Evolutionary conservation across 1,140 invertebrate genomes (phyloP).

Genomic region (Eriocheir sinensis): DNA sequence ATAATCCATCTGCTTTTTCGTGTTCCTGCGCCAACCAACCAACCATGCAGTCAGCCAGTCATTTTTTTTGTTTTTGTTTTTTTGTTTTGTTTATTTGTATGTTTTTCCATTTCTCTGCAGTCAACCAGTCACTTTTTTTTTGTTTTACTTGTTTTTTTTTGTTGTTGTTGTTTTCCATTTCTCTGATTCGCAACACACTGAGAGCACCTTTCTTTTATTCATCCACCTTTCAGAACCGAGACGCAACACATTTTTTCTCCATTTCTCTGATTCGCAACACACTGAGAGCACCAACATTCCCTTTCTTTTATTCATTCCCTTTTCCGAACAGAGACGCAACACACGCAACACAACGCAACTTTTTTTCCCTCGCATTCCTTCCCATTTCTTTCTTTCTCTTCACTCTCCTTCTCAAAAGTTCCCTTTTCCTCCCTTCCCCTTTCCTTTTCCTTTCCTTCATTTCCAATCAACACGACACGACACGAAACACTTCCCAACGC

Average conservation of each 20-base stretch:
- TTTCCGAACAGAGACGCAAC: too few species aligned
- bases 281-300: too few species aligned
- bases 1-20: not conserved
- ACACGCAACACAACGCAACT: not conserved
- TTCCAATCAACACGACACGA: not conserved
- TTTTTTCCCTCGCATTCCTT: not conserved
- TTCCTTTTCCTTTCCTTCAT: slow-evolving; percentile 6
- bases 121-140: too few species aligned
- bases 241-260: too few species aligned
- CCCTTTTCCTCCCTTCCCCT: not conserved
- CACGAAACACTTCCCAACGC: too few species aligned
- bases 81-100: not conserved
- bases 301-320: too few species aligned
- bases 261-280: too few species aligned
- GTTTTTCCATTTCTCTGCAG: not conserved
- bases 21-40: not conserved
- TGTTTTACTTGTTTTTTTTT: too few species aligned
- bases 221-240: too few species aligned
- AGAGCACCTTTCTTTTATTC: too few species aligned
- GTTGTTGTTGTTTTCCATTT: too few species aligned
- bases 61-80: not conserved
- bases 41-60: not conserved
- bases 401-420: not conserved
- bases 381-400: not conserved
- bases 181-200: too few species aligned